These are phyloP conservation scores for Steinernema hermaphroditum DNA, from an alignment of 2,888 invertebrate genomes.

Conservation along the genomic window DNA sequence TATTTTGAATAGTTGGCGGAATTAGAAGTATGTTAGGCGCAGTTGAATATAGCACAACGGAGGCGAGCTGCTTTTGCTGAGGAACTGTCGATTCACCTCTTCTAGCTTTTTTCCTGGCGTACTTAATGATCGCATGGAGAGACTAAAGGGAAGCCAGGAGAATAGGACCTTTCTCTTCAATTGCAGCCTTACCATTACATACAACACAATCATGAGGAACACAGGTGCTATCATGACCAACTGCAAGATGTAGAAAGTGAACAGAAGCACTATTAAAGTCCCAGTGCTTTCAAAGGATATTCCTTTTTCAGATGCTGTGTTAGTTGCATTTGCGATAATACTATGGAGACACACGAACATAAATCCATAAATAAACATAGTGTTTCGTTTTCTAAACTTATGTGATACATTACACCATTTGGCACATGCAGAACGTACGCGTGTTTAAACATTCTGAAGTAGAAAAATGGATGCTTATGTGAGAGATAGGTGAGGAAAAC, in stretches of 20 bases:
- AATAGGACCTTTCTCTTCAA: too few relatives aligned
- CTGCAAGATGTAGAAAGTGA: not conserved
- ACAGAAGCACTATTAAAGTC: too few relatives aligned
- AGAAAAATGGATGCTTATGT: too few relatives aligned
- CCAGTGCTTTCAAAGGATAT: too few relatives aligned
- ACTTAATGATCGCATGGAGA: not conserved
- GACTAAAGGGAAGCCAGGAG: not conserved
- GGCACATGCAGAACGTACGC: too few relatives aligned
- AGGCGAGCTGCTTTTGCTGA: not conserved
- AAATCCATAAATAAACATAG: not conserved
- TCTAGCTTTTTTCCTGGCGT: not conserved
- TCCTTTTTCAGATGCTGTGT: too few relatives aligned
- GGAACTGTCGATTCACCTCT: not conserved
- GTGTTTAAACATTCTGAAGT: too few relatives aligned
- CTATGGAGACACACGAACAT: not conserved
- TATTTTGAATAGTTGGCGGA: not conserved
- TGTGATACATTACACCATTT: too few relatives aligned
- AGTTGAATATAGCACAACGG: not conserved
- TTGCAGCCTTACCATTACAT: not conserved
- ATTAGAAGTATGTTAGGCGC: conserved; percentile 7
- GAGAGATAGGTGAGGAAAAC: too few relatives aligned
- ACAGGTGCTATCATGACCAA: not conserved
- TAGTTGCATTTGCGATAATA: too few relatives aligned
- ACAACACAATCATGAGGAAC: not conserved
- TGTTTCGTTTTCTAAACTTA: not conserved